phyloP scores from a whole-genome alignment of 37 sponge, comb jelly and placozoan species.

The Petrosia ficiformis region DNA sequence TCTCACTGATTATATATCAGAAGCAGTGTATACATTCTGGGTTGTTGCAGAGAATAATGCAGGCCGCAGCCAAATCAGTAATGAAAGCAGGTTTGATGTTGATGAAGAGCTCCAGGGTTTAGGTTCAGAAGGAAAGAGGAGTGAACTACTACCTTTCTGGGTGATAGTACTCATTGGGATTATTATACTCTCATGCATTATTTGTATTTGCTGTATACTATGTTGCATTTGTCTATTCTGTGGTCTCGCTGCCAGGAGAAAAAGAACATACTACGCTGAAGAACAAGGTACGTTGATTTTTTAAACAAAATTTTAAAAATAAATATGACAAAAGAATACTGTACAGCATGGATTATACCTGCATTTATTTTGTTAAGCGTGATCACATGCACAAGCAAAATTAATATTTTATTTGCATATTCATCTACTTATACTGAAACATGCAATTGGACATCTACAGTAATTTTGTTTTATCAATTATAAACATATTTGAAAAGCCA shows the following conservation, averaged over 20 bases:
- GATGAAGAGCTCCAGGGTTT: not conserved
- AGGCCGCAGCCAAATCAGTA: not conserved
- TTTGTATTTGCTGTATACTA: not conserved
- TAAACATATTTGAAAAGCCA: too few species aligned
- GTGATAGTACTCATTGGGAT: not conserved
- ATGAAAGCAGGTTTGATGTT: not conserved
- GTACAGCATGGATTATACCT: too few species aligned
- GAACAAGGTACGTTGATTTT: constrained; percentile 1
- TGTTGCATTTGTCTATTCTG: not conserved
- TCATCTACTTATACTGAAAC: too few species aligned
- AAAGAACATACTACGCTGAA: not conserved
- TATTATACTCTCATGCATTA: not conserved
- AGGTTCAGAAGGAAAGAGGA: not conserved
- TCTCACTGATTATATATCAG: too few species aligned
- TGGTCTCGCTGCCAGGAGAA: not conserved
- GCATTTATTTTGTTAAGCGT: too few species aligned
- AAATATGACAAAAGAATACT: too few species aligned
- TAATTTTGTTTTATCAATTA: too few species aligned
- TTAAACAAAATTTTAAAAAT: not conserved
- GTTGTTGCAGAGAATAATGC: not conserved
- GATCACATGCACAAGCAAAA: too few species aligned
- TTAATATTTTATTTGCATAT: too few species aligned
- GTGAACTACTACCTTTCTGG: not conserved
- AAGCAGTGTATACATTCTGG: not conserved
- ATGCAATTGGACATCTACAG: too few species aligned